These are phyloP conservation scores for Gonioctena quinquepunctata DNA, from an alignment of 1,140 invertebrate genomes.

Conservation along the genomic window DNA sequence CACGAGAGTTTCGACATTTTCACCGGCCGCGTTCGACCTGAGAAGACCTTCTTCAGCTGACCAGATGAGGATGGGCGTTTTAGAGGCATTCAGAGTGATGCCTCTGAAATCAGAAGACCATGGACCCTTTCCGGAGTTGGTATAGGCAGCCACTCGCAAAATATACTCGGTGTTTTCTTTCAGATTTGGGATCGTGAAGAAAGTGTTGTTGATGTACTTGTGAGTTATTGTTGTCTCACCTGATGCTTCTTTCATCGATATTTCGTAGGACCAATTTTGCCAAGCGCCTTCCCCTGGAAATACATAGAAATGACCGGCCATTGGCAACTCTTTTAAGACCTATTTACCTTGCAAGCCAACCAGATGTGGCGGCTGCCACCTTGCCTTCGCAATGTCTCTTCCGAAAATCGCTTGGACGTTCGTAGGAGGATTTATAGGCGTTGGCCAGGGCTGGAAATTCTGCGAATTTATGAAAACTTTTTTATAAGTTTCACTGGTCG, in stretches of 20 bases:
- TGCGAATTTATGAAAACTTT: slow-evolving; percentile 67
- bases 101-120: slow-evolving; percentile 78
- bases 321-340: background rate
- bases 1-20: slow-evolving; percentile 68
- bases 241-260: slow-evolving; percentile 70
- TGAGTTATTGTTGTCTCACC: slow-evolving; percentile 58
- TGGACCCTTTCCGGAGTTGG: slow-evolving; percentile 72
- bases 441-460: slow-evolving; percentile 73
- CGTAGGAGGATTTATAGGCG: slow-evolving; percentile 76
- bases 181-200: slow-evolving; percentile 69
- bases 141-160: slow-evolving; percentile 78
- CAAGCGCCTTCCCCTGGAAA: slow-evolving; percentile 70
- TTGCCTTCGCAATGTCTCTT: slow-evolving; percentile 71
- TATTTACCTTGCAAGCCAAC: slow-evolving; percentile 73
- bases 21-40: slow-evolving; percentile 74
- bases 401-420: slow-evolving; percentile 79
- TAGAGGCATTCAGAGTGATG: slow-evolving; percentile 63
- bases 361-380: slow-evolving; percentile 77
- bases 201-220: slow-evolving; percentile 65
- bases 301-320: background rate
- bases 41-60: slow-evolving; percentile 70
- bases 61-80: slow-evolving; percentile 65
- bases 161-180: slow-evolving; percentile 74
- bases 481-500: slow-evolving; percentile 49
- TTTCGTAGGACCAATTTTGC: slow-evolving; percentile 83